phyloP scores from a whole-genome alignment of 2,888 invertebrate species.

The Drosophila limbata region DNA sequence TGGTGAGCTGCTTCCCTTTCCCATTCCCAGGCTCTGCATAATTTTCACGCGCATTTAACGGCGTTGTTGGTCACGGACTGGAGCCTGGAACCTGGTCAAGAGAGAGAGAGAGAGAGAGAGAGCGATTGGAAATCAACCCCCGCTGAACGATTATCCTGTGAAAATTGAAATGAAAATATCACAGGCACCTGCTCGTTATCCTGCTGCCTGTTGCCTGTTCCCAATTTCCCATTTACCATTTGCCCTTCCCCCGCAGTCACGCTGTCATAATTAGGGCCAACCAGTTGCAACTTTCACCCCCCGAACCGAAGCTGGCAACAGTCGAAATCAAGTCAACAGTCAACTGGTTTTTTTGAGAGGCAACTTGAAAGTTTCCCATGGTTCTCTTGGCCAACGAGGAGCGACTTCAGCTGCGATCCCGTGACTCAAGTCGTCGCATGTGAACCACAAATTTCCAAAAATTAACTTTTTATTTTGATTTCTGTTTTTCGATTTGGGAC shows the following conservation, averaged over 20 bases:
- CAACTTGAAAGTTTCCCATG: conserved; percentile 61
- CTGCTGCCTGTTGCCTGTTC: conserved; percentile 19
- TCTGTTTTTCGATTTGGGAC: not conserved
- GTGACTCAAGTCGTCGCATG: conserved; percentile 24
- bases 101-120: too few relatives aligned
- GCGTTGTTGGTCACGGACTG: conserved; percentile 28
- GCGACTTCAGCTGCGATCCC: conserved; percentile 1
- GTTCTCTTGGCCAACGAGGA: conserved; percentile 1
- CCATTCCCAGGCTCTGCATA: conserved; percentile 58
- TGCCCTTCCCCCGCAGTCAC: conserved; percentile 30
- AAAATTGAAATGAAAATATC: conserved; percentile 43
- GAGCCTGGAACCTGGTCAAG: not conserved
- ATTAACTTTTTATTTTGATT: conserved; percentile 49
- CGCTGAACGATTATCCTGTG: conserved; percentile 54
- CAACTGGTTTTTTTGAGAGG: conserved; percentile 60
- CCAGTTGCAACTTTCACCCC: conserved; percentile 71
- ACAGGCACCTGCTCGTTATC: conserved; percentile 58
- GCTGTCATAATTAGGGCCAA: conserved; percentile 55
- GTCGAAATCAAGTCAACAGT: conserved; percentile 61
- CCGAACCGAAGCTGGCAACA: conserved; percentile 11
- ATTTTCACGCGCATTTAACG: conserved; percentile 69
- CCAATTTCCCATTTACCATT: not conserved
- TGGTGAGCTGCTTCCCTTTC: conserved; percentile 49
- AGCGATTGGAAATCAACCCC: conserved; percentile 24
- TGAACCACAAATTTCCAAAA: conserved; percentile 45